A percentile compares a stretch with the other conserved stretches of the same genome.
These are phyloP conservation scores for Corynorhinus townsendii DNA, from an alignment of 2,113 vertebrate species.

Conservation along the genomic window DNA sequence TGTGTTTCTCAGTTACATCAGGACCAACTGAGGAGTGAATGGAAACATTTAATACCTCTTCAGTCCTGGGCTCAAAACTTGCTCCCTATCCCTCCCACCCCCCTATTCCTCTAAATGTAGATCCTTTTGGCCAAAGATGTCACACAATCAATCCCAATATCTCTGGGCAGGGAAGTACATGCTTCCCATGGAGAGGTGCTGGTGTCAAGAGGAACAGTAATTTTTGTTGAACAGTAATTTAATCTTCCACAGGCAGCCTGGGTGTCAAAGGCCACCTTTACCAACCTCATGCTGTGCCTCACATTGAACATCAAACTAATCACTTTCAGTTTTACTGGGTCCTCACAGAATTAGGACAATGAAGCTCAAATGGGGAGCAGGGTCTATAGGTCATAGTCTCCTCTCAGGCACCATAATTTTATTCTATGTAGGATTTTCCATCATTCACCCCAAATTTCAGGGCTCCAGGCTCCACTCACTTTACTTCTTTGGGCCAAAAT, in stretches of 20 bases:
- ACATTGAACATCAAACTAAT: rapidly evolving
- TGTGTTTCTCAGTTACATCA: background rate
- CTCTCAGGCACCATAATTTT: background rate
- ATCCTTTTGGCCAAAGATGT: background rate
- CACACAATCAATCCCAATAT: background rate
- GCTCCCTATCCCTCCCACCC: background rate
- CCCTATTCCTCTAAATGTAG: background rate
- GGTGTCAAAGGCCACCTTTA: background rate
- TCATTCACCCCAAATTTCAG: background rate
- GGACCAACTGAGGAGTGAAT: background rate
- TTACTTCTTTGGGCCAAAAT: background rate
- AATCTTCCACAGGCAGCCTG: background rate
- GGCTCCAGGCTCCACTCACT: background rate
- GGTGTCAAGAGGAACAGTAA: background rate
- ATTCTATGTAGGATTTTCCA: background rate
- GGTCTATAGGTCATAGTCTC: background rate
- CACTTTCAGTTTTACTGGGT: background rate
- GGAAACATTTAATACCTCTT: background rate
- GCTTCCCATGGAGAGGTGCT: background rate
- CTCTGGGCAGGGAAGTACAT: background rate
- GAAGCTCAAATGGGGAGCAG: background rate
- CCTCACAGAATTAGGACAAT: background rate
- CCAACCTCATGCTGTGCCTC: background rate
- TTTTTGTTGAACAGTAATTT: background rate
- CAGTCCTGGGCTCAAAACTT: background rate